Percentiles rank a stretch among this genome's conserved stretches.
phyloP scores from a whole-genome alignment of 2,888 invertebrate genomes.

The Arge pagana region DNA sequence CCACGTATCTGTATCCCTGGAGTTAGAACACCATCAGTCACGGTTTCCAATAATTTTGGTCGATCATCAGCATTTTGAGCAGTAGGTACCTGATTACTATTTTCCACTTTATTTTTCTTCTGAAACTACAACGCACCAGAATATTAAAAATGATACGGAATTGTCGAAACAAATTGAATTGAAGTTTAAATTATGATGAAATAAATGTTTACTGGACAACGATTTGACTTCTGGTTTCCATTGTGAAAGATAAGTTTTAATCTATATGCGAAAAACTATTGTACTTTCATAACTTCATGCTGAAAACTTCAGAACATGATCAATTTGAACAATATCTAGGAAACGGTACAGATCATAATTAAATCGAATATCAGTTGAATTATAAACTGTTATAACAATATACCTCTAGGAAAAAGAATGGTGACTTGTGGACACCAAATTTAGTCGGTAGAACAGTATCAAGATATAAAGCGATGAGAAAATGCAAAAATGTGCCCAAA shows the following conservation, averaged over 20 bases:
- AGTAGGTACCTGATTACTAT: constrained; percentile 40
- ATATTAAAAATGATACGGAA: too few species aligned
- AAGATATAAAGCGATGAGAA: constrained; percentile 79
- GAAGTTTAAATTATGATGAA: background rate
- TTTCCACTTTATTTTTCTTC: constrained; percentile 46
- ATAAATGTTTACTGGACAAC: too few species aligned
- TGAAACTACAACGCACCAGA: constrained; percentile 20
- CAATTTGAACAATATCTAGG: background rate
- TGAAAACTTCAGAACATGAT: background rate
- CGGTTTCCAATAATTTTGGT: constrained; percentile 49
- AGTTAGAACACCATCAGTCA: constrained; percentile 40
- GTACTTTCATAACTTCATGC: constrained; percentile 11
- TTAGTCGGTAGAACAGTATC: constrained; percentile 88
- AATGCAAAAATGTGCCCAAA: constrained; percentile 72
- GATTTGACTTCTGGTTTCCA: too few species aligned
- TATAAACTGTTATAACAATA: background rate
- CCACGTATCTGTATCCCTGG: constrained; percentile 62
- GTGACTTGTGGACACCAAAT: constrained; percentile 80
- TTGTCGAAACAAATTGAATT: too few species aligned
- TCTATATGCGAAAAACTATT: constrained; percentile 6
- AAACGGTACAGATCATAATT: too few species aligned
- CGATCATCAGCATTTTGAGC: constrained; percentile 41
- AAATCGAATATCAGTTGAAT: too few species aligned
- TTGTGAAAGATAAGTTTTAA: too few species aligned
- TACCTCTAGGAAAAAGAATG: constrained; percentile 69